Conservation (phyloP, 2,888 invertebrate species). For the Tachina fera region DNA sequence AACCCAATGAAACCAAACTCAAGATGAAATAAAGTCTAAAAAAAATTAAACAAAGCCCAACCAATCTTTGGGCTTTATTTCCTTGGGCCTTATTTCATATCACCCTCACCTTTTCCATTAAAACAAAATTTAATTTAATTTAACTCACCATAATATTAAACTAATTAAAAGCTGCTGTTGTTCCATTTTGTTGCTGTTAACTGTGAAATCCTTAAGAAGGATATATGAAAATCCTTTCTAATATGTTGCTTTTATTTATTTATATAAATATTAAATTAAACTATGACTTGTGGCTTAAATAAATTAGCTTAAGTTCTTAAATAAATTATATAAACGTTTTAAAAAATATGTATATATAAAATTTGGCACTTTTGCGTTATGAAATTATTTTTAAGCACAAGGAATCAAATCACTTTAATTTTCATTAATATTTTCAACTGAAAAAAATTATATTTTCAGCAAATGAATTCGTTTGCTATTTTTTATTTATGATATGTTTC, state of each 20-base stretch:
- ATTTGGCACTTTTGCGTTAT: slow-evolving; percentile 69
- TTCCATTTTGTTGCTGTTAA: slow-evolving; percentile 73
- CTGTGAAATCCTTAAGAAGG: slow-evolving; percentile 54
- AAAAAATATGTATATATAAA: slow-evolving; percentile 27
- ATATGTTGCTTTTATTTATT: not conserved
- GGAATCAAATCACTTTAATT: slow-evolving; percentile 51
- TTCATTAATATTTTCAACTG: not conserved
- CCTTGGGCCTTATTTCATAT: too few species aligned
- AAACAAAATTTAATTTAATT: too few species aligned
- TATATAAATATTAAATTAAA: slow-evolving; percentile 43
- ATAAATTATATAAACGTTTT: slow-evolving; percentile 53
- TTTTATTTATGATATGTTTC: slow-evolving; percentile 6
- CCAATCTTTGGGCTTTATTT: too few species aligned
- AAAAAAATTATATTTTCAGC: not conserved
- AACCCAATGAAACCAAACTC: too few species aligned
- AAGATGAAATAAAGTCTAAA: too few species aligned
- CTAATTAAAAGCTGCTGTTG: slow-evolving; percentile 77
- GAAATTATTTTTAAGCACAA: slow-evolving; percentile 43
- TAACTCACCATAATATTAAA: slow-evolving; percentile 79
- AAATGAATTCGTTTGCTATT: slow-evolving; percentile 33
- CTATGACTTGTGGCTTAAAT: slow-evolving; percentile 56
- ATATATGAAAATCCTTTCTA: slow-evolving; percentile 24
- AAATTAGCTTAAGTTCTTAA: slow-evolving; percentile 48
- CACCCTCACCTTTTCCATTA: too few species aligned
- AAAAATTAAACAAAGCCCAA: too few species aligned